A percentile compares a stretch with the other conserved stretches of the same genome.
phyloP scores from a whole-genome alignment of 2,797 vertebrate genomes.

The Kryptolebias ocellatus region DNA sequence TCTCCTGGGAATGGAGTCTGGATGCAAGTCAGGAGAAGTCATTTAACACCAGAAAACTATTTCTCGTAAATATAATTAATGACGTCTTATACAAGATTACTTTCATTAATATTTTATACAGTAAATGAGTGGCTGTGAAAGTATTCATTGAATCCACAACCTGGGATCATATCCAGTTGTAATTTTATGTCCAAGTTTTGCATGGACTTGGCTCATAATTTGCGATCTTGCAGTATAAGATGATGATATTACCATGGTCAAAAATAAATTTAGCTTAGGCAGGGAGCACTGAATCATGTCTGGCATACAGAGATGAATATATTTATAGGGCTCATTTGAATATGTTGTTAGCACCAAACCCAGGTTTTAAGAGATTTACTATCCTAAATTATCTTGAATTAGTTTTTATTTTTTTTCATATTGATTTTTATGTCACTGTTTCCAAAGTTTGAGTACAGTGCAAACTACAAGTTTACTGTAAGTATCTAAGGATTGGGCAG shows the following conservation, averaged over 20 bases:
- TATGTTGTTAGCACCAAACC: conserved; percentile 26
- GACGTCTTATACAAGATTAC: not conserved
- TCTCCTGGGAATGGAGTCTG: conserved; percentile 35
- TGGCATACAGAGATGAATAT: conserved; percentile 41
- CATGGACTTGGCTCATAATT: conserved; percentile 33
- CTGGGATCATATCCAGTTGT: conserved; percentile 17
- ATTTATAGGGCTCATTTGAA: conserved; percentile 56
- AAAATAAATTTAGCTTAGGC: conserved; percentile 56
- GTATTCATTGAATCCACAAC: conserved; percentile 5
- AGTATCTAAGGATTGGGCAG: too few species aligned
- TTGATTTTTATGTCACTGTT: not conserved
- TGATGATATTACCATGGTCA: conserved; percentile 32
- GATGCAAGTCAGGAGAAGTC: conserved; percentile 36
- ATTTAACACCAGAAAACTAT: conserved; percentile 30
- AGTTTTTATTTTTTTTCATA: not conserved
- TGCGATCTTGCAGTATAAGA: conserved; percentile 30
- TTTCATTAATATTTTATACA: not conserved
- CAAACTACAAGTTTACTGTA: too few species aligned
- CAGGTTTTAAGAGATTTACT: conserved; percentile 18
- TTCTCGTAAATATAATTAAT: conserved; percentile 3
- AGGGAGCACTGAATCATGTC: conserved; percentile 24
- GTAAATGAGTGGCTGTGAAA: not conserved
- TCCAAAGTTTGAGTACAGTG: too few species aligned
- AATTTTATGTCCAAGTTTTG: conserved; percentile 31
- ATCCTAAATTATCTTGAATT: not conserved